Conservation (phyloP, 1,140 invertebrate genomes). For the Drosophila nikananu region DNA sequence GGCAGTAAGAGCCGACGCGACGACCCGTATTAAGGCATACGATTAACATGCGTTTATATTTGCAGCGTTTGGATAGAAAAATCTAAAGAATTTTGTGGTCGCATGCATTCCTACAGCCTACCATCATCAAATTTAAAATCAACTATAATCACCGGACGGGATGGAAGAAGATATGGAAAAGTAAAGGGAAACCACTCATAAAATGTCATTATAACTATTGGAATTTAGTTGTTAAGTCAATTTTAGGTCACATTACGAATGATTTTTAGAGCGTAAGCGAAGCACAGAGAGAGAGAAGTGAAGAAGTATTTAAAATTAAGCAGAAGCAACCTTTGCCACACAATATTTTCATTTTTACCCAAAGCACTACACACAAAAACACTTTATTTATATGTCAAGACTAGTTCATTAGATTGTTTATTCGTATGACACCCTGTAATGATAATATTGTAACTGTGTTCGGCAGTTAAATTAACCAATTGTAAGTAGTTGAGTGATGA, state of each 20-base stretch:
- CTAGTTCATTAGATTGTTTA: slow-evolving; percentile 73
- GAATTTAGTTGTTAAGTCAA: slow-evolving; percentile 77
- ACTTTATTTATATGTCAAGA: slow-evolving; percentile 63
- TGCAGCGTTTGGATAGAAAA: slow-evolving; percentile 40
- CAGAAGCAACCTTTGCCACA: slow-evolving; percentile 33
- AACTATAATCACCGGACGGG: slow-evolving; percentile 43
- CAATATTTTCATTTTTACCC: slow-evolving; percentile 39
- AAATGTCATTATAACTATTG: slow-evolving; percentile 72
- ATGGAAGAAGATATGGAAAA: slow-evolving; percentile 26
- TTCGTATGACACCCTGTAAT: slow-evolving; percentile 60
- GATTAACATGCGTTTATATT: slow-evolving; percentile 1
- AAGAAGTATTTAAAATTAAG: slow-evolving; percentile 65
- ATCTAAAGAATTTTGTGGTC: slow-evolving; percentile 49
- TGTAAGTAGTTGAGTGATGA: slow-evolving; percentile 62
- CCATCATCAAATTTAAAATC: slow-evolving; percentile 48
- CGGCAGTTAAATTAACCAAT: slow-evolving; percentile 37
- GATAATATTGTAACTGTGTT: slow-evolving; percentile 54
- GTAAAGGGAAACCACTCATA: slow-evolving; percentile 47
- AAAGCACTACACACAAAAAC: slow-evolving; percentile 37
- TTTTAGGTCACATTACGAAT: slow-evolving; percentile 76
- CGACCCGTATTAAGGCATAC: background rate
- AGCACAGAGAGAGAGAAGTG: slow-evolving; percentile 45
- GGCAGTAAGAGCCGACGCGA: slow-evolving; percentile 33
- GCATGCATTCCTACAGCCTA: slow-evolving; percentile 72
- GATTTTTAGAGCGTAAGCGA: slow-evolving; percentile 66